phyloP scores from a whole-genome alignment of 1,140 invertebrate genomes.

The Bombus ignitus region DNA sequence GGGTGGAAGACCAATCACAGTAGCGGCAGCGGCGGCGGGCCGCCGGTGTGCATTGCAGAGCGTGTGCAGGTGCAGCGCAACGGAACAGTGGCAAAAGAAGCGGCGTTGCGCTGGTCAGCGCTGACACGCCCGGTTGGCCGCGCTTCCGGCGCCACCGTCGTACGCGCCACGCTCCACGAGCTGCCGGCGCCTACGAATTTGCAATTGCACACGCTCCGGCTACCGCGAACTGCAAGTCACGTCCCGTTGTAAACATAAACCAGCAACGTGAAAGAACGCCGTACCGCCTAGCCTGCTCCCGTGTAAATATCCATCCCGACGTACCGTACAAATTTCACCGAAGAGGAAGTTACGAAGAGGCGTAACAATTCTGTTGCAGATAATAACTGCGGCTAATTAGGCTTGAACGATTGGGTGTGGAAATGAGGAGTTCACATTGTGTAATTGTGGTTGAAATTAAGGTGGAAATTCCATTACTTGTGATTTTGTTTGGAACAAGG shows the following conservation, averaged over 20 bases:
- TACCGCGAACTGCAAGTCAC: not conserved
- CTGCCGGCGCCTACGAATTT: conserved; percentile 50
- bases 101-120: conserved; percentile 79
- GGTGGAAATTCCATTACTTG: not conserved
- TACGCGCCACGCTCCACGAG: conserved; percentile 18
- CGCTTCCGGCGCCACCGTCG: conserved; percentile 75
- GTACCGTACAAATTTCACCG: not conserved
- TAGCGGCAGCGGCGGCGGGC: conserved; percentile 49
- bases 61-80: conserved; percentile 75
- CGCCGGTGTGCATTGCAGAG: conserved; percentile 62
- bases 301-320: not conserved
- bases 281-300: no score
- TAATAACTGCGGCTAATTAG: not conserved
- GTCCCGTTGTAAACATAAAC: not conserved
- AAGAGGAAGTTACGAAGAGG: not conserved
- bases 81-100: conserved; percentile 73
- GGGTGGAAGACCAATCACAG: conserved; percentile 70
- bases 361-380: not conserved
- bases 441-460: not conserved
- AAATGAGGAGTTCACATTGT: not conserved
- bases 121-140: conserved; percentile 78
- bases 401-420: not conserved
- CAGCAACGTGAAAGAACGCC: not conserved
- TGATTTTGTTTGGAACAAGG: not conserved
- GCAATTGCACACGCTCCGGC: conserved; percentile 18